Base-by-base conservation (phyloP, 2,113 vertebrate species). In the Anarrhichthys ocellatus region DNA sequence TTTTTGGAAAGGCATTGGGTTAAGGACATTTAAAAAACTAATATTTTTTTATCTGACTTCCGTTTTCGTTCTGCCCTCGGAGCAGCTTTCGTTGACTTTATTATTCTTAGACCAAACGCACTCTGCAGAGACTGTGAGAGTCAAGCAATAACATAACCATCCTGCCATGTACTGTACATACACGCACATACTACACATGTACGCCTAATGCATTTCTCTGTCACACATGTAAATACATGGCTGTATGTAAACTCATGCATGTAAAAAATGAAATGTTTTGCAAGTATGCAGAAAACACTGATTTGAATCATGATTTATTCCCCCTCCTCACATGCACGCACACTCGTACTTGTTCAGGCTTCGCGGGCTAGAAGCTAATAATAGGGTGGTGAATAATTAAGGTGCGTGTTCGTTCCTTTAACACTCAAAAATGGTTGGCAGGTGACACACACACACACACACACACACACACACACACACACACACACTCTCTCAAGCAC, bases 311-410 rank as follows among this genome's bases (percentile, higher is more conserved):
- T 54, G 27, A 58, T 62, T 52, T 44, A 76, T 58, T 77, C 68
- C 29, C 24, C 32, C 17, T 15, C 27, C 22, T 20, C 34, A 42
- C 36, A 42, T 9, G 11, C 69, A n/a, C 18, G 24, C 34, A 29
- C n/a, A 34, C 32, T 65, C 2, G 24, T 44, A 38, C 67, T 56
- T 56, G 59, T 48, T 71, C 7, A 17, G 83, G 78, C 63, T 73
- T 50, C 8, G 9, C 22, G 20, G 38, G 32, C 48, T 74, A 24
- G 44, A 66, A 69, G 68, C 73, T 85, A 85, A 88, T 85, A 70
- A 90, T 87, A 56, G 62, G 18, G 4, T 58, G 52, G n/a, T 79
- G 80, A 77, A 82, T 89, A 88, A 91, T 91, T 75, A 76, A 85
- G 34, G 17, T 14, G 52, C 65, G 50, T 63, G 27, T 73, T 78